A percentile compares a stretch with the other conserved stretches of the same genome.
Conservation (phyloP, 2,113 vertebrate species). For the Leucopsar rothschildi region DNA sequence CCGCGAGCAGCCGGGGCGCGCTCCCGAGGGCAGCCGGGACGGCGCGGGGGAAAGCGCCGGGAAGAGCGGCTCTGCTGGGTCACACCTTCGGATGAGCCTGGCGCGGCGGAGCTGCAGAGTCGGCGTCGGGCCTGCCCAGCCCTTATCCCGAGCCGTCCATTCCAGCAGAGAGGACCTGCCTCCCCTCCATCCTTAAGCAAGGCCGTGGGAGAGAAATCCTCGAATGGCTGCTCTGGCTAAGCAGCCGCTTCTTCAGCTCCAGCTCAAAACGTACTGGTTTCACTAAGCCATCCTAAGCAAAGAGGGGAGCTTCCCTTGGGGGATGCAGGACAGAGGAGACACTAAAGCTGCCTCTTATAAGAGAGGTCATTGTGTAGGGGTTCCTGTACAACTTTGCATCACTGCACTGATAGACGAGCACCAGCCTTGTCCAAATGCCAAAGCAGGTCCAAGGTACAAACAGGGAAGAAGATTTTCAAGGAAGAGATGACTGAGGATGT, state of each 20-base stretch:
- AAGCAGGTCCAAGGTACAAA: background rate
- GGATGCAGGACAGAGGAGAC: accelerated
- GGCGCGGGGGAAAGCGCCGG: background rate
- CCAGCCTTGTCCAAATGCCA: background rate
- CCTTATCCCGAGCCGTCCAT: accelerated
- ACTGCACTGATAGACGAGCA: background rate
- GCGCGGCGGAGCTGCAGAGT: background rate
- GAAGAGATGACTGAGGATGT: background rate
- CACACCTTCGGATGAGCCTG: accelerated
- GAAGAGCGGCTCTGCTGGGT: background rate
- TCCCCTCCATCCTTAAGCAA: background rate
- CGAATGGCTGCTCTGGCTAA: background rate
- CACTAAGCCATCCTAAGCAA: too few species aligned
- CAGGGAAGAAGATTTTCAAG: background rate
- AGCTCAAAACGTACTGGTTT: background rate
- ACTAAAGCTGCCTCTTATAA: background rate
- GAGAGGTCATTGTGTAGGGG: background rate
- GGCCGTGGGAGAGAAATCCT: background rate
- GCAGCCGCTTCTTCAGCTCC: background rate
- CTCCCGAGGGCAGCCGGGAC: background rate
- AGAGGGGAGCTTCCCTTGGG: background rate
- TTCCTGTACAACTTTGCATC: background rate
- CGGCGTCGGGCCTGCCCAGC: too few species aligned
- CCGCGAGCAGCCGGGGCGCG: background rate
- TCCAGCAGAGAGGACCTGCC: background rate